Evolutionary conservation across 2,888 invertebrate species (phyloP), one percentile per base, ranked within the genome.

Genomic region (Morinoia aosen): DNA sequence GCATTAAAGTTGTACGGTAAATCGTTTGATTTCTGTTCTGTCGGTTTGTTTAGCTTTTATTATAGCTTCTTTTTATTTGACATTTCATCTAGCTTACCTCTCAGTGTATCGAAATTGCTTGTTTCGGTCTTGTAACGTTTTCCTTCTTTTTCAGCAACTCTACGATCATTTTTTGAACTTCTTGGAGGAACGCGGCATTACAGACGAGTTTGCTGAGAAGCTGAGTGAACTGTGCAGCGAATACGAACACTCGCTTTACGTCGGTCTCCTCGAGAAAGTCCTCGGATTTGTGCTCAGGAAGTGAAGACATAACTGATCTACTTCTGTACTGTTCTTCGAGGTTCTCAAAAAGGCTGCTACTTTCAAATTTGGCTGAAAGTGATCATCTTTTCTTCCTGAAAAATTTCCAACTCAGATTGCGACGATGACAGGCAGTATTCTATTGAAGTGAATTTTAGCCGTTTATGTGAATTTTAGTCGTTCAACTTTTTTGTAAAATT

Each of bases 81-180:
- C 33, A 25, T 76, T 25, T 76, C 25, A 16, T 76, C 76, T 76
- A 76, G 76, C 25, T 16, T 76, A 76, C 8, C 76, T 25, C 33
- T 7, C 10, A 14, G 16, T 1, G 76, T 0, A 76, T 16, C 1
- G 8, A 8, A 76, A 33, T 33, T 76, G 25, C 10, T 33, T 76
- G 19, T 25, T 25, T 61, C 19, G 61, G 61, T 61, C 61, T 19
- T 19, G 61, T 61, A 8, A 61, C 61, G 12, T 12, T 61, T 61
- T 61, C 19, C 61, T 61, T 19, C 19, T 16, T 88, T 56, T 57
- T 33, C 98, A 99, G 99, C 99, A 99, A 97, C 97, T 99, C 95
- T 99, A 99, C 97, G 99, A 99, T 97, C 98, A 99, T 95, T 97
- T 99, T 97, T 98, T 99, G 98, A 99, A 99, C 97, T 98, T 99